A percentile compares a stretch with the other conserved stretches of the same genome.
These are phyloP conservation scores for Caenorhabditis uteleia DNA, from an alignment of 2,888 invertebrate genomes.

Conservation along the genomic window DNA sequence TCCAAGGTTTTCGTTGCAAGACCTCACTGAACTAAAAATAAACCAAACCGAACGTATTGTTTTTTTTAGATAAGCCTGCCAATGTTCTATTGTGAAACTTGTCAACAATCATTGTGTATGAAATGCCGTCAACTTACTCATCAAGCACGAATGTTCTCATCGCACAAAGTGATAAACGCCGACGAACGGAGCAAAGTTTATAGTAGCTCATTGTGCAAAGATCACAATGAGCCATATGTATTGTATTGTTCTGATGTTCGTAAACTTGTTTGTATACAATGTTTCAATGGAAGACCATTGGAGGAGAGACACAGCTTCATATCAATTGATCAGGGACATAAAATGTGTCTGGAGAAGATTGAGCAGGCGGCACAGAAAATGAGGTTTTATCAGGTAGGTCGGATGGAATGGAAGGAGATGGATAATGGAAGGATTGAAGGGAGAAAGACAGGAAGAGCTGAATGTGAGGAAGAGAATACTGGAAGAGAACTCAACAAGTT, in stretches of 20 bases:
- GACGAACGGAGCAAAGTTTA: conserved; percentile 71
- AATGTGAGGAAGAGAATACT: conserved; percentile 77
- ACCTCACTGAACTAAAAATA: neutral
- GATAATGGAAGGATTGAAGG: conserved; percentile 72
- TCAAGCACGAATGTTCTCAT: conserved; percentile 80
- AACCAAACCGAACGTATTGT: neutral
- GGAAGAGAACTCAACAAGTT: conserved; percentile 77
- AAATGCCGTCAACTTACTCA: conserved; percentile 80
- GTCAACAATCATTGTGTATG: conserved; percentile 80
- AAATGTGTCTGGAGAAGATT: conserved; percentile 78
- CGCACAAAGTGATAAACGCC: conserved; percentile 79
- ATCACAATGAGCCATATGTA: conserved; percentile 80
- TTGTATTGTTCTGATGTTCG: conserved; percentile 80
- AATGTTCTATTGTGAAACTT: conserved; percentile 83
- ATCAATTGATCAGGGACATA: conserved; percentile 81
- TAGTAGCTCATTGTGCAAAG: conserved; percentile 73
- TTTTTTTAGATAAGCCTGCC: conserved; percentile 69
- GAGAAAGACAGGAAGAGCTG: conserved; percentile 78
- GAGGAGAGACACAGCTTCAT: conserved; percentile 77
- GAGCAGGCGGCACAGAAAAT: conserved; percentile 77
- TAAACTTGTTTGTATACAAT: conserved; percentile 80
- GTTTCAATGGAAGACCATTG: conserved; percentile 76
- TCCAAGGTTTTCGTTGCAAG: too few species aligned
- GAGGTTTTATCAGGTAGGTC: conserved; percentile 54
- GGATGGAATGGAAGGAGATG: neutral